Evolutionary conservation across 2,888 invertebrate genomes (phyloP), one percentile per base, ranked within the genome.

Genomic region (Luffia ferchaultella): DNA sequence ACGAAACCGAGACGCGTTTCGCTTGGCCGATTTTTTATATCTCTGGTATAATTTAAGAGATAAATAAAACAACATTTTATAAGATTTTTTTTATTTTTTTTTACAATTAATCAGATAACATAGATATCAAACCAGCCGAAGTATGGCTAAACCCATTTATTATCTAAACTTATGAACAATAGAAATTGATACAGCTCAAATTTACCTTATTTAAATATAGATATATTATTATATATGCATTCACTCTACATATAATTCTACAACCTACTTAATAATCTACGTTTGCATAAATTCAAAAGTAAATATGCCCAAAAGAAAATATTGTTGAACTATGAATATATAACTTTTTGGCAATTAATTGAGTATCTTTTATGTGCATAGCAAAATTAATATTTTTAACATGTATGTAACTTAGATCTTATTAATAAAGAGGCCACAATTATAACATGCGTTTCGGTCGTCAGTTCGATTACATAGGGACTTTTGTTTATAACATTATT

Each of bases 281-380:
- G 72, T 78, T 77, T 80, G 80, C 82, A 82, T 80, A 82, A 80
- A 79, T 80, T 79, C 77, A 83, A 82, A 30, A 83, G 79, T 82
- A 83, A 77, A 82, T 82, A 82, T 82, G 83, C 83, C 83, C 82
- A 82, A 83, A 83, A 83, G 79, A 78, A 83, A 51, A 79, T 80
- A 82, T 79, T 82, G 79, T 80, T 80, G 77, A 83, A 78, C 79
- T 83, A 83, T 80, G 80, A 79, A 83, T 82, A 82, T 80, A 80
- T 82, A 77, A 83, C 79, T 84, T 85, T 85, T 85, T 85, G 85
- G 85, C 85, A 85, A 85, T 84, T 82, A 79, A 84, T 78, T 85
- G 85, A 85, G 85, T 85, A 85, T 85, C 84, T 84, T 84, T 82
- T 83, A 77, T 83, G 83, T 84, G 83, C 84, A 85, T 82, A 83